Conservation (phyloP, 2,888 invertebrate genomes). For the Micoletzkya japonica region DNA sequence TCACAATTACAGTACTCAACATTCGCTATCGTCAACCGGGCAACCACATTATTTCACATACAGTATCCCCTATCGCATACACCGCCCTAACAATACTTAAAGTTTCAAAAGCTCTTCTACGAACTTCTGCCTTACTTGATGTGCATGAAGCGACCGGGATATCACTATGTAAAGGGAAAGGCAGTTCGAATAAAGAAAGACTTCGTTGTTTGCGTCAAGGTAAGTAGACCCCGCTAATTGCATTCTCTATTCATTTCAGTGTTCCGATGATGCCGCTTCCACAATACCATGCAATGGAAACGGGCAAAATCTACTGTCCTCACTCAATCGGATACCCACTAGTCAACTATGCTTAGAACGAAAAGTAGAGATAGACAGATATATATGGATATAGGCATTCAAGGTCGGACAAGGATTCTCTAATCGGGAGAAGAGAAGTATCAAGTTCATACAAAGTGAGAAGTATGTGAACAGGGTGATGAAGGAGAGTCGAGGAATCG, state of each 20-base stretch:
- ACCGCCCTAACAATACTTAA: too few relatives aligned
- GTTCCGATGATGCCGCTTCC: conserved; percentile 14
- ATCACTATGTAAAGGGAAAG: conserved; percentile 1
- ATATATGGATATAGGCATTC: too few relatives aligned
- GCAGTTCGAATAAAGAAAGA: conserved; percentile 1
- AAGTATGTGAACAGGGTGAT: too few relatives aligned
- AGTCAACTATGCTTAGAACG: too few relatives aligned
- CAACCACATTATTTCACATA: conserved; percentile 46
- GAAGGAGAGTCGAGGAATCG: too few relatives aligned
- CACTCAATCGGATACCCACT: too few relatives aligned
- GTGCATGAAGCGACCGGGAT: conserved; percentile 49
- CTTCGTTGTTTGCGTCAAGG: conserved; percentile 25
- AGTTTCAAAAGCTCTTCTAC: conserved; percentile 50
- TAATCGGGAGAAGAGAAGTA: too few relatives aligned
- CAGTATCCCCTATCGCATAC: too few relatives aligned
- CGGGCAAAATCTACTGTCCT: too few relatives aligned
- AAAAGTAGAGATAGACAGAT: too few relatives aligned
- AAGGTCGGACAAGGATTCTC: too few relatives aligned
- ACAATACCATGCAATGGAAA: neutral
- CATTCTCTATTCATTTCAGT: neutral
- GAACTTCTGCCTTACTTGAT: conserved; percentile 56
- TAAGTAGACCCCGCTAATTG: neutral
- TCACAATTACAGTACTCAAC: conserved; percentile 52
- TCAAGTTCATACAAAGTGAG: too few relatives aligned
- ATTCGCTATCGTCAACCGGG: conserved; percentile 50